Conservation (phyloP, 2,113 vertebrate genomes). For the Hystrix brachyura region DNA sequence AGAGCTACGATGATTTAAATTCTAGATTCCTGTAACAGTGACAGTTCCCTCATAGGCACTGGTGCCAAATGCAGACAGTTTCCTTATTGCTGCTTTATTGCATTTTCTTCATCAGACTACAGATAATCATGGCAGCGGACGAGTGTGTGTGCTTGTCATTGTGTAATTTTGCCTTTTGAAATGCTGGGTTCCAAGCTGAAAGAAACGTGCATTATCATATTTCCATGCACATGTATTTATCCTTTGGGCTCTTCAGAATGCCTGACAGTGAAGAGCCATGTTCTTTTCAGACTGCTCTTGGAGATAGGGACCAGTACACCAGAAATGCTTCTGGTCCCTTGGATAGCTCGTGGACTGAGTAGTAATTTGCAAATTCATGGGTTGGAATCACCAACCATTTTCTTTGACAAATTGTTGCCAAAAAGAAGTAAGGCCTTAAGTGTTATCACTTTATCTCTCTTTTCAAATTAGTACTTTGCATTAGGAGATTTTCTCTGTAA, state of each 20-base stretch:
- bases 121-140: not conserved
- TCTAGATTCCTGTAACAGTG: not conserved
- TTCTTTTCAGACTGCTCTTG: not conserved
- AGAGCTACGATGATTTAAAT: constrained; percentile 60
- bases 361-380: not conserved
- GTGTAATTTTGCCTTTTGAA: not conserved
- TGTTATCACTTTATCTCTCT: not conserved
- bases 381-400: not conserved
- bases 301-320: not conserved
- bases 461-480: not conserved
- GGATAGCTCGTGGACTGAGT: not conserved
- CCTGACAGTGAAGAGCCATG: not conserved
- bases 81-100: not conserved
- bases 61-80: not conserved
- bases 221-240: not conserved
- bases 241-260: constrained; percentile 1
- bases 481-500: not conserved
- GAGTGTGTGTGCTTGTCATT: not conserved
- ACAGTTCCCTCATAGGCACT: constrained; percentile 40
- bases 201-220: not conserved
- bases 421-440: not conserved
- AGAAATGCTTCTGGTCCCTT: not conserved
- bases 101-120: not conserved
- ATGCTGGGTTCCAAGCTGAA: not conserved
- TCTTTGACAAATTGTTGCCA: not conserved